These are phyloP conservation scores for Gymnogyps californianus DNA, from an alignment of 2,113 vertebrate genomes.

Conservation along the genomic window DNA sequence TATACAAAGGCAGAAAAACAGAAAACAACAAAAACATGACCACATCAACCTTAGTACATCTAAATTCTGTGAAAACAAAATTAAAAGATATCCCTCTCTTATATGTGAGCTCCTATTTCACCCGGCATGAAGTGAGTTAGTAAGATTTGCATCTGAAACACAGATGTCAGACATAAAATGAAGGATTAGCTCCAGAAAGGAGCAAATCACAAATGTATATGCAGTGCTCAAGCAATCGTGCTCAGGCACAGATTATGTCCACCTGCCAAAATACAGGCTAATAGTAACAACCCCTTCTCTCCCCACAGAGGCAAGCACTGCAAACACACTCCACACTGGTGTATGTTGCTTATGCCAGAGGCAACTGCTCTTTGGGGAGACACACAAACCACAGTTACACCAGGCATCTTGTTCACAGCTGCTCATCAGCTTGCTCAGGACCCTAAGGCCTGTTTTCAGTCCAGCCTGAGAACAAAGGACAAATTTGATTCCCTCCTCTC, in stretches of 20 bases:
- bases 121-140: not conserved
- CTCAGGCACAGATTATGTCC: not conserved
- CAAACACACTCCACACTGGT: not conserved
- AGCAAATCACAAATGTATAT: not conserved
- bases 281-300: not conserved
- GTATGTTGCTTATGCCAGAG: not conserved
- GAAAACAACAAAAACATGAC: not conserved
- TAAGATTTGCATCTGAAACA: not conserved
- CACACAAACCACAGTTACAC: not conserved
- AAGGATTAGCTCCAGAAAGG: not conserved
- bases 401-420: not conserved
- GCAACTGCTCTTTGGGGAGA: not conserved
- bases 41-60: not conserved
- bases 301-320: not conserved
- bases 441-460: not conserved
- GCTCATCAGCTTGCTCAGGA: not conserved
- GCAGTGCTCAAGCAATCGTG: not conserved
- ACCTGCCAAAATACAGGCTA: not conserved
- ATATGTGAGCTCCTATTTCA: not conserved
- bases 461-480: not conserved
- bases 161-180: not conserved
- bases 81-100: not conserved
- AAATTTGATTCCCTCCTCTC: not conserved
- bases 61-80: not conserved
- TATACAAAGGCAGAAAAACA: slow-evolving; percentile 44